Base-by-base conservation (phyloP, 1,140 invertebrate species). In the Rhagoletis pomonella region DNA sequence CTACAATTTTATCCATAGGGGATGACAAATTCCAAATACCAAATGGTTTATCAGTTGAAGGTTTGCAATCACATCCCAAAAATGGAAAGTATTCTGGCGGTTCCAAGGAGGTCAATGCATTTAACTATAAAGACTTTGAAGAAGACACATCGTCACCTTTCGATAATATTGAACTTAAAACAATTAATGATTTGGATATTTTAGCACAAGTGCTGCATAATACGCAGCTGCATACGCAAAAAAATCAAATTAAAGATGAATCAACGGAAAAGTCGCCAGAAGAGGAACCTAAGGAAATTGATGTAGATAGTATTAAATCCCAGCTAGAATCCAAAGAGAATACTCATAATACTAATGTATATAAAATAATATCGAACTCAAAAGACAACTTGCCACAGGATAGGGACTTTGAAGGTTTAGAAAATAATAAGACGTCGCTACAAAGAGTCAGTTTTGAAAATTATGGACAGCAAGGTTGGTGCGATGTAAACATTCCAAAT, bases 111-210 rank as follows among this genome's bases (percentile, higher is more conserved):
- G 73, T 81, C 89, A 14, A 92, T 77, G 90, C 90, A 84, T 93
- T 96, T 86, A 95, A 96, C 89, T 95, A 95, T 90, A 95, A 95
- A 65, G 97, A 98, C 91, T 98, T 98, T 94, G 97, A 98, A 93
- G 96, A 96, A 91, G 97, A 97, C 91, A 97, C 96, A 81, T 97
- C 97, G 19, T 97, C 97, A 92, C 97, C 97, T 1, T 98, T 98
- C 93, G 97, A 98, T 94, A 97, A 97, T 94, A 95, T 98, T 93
- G 97, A 97, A 94, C 91, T 98, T 50, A 97, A 98, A 93, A 97
- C 97, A 60, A 97, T 98, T 65, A 98, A 98, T 93, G 97, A 98
- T 92, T 95, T 98, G 94, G 97, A 97, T 93, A 95, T 97, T 92
- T 93, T 98, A 69, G 97, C 97, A 5, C 95, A 97, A 93, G 95